These are phyloP conservation scores for Falco novaeseelandiae DNA, from an alignment of 2,797 vertebrate species.

Conservation along the genomic window DNA sequence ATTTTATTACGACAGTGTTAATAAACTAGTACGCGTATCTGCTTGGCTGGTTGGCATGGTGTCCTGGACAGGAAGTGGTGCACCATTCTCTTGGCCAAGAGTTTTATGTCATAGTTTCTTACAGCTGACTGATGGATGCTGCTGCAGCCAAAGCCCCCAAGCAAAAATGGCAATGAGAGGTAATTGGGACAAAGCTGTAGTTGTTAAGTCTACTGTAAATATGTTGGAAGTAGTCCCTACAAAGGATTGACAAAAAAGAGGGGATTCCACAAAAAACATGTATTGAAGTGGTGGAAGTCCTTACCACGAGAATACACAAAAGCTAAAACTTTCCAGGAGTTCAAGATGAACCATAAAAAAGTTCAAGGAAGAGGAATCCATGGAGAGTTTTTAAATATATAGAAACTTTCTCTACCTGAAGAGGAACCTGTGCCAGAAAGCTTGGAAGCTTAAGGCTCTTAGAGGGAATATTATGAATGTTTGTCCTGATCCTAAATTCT, in stretches of 20 bases:
- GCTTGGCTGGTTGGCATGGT: neutral
- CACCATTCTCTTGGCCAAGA: neutral
- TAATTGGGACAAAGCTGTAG: neutral
- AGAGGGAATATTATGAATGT: neutral
- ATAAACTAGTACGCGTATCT: neutral
- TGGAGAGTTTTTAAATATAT: neutral
- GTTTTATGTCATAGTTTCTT: neutral
- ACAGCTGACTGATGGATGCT: neutral
- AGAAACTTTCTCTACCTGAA: neutral
- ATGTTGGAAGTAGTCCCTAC: neutral
- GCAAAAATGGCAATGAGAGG: neutral
- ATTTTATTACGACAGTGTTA: neutral
- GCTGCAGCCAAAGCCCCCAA: neutral
- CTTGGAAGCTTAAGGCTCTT: neutral
- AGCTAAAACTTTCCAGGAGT: neutral
- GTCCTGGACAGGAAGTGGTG: neutral
- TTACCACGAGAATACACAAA: neutral
- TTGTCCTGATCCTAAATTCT: neutral
- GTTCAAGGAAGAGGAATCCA: neutral
- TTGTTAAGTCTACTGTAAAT: neutral
- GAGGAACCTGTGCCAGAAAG: neutral
- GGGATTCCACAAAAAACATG: neutral
- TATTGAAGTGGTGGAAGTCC: neutral
- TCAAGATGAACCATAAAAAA: neutral
- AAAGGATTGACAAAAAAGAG: neutral